Conservation (phyloP, 2,113 vertebrate species). For the Trachemys scripta region DNA sequence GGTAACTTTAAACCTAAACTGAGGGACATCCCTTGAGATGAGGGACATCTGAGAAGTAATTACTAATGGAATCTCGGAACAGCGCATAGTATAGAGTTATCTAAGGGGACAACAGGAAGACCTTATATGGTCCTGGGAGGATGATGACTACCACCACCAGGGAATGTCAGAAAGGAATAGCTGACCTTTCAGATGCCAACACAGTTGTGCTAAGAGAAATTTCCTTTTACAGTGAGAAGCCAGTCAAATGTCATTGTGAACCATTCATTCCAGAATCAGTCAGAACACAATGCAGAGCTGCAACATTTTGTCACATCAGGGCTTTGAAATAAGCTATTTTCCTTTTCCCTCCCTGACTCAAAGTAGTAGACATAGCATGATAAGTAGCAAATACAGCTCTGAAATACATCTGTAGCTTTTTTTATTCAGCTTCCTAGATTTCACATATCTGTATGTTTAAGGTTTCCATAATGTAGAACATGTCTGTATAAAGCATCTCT, state of each 20-base stretch:
- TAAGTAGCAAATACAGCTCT: not conserved
- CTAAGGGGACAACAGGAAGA: not conserved
- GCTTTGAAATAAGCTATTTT: conserved; percentile 26
- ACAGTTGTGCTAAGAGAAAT: conserved; percentile 50
- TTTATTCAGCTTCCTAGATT: not conserved
- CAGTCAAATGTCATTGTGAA: conserved; percentile 65
- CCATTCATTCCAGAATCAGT: conserved; percentile 58
- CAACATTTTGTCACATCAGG: conserved; percentile 35
- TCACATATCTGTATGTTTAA: not conserved
- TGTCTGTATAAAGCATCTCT: not conserved
- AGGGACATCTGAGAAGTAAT: not conserved
- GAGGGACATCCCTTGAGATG: not conserved
- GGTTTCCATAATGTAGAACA: not conserved
- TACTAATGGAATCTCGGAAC: not conserved
- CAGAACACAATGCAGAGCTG: conserved; percentile 37
- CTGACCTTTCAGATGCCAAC: conserved; percentile 62
- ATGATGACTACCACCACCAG: conserved; percentile 18
- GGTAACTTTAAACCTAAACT: not conserved
- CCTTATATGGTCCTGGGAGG: not conserved
- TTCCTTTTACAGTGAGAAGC: conserved; percentile 58
- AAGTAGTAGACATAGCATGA: conserved; percentile 1
- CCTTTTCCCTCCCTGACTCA: not conserved
- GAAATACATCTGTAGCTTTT: not conserved
- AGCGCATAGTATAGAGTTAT: not conserved
- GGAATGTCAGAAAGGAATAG: conserved; percentile 27